These are phyloP conservation scores for Pogona vitticeps DNA, from an alignment of 2,113 vertebrate species.

Conservation along the genomic window DNA sequence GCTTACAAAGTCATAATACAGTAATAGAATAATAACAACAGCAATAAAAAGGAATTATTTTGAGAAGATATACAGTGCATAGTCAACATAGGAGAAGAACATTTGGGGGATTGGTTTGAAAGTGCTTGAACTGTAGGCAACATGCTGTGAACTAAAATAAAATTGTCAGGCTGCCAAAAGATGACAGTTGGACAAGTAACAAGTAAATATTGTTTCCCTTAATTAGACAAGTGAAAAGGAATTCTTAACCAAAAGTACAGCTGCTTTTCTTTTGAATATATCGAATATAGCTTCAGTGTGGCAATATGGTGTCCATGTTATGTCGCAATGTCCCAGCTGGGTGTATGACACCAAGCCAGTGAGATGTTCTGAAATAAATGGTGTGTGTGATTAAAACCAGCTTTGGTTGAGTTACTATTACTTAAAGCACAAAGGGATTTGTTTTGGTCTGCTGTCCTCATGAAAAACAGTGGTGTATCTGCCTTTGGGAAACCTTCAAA, in stretches of 20 bases:
- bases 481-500: slow-evolving; percentile 43
- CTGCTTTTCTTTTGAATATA: not conserved
- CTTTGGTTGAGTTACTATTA: not conserved
- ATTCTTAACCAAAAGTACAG: not conserved
- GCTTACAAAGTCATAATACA: no score
- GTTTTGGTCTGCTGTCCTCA: not conserved
- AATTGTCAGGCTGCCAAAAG: not conserved
- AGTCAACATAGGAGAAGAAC: not conserved
- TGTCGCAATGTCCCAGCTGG: slow-evolving; percentile 7
- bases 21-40: no score
- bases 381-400: not conserved
- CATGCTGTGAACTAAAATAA: not conserved
- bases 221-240: not conserved
- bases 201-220: slow-evolving; percentile 3
- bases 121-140: not conserved
- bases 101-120: not conserved
- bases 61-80: not conserved
- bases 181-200: not conserved
- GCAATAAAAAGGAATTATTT: no score
- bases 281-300: not conserved
- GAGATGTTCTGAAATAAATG: slow-evolving; percentile 25
- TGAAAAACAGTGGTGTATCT: slow-evolving; percentile 12
- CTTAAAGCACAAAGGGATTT: not conserved
- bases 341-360: not conserved
- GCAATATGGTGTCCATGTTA: not conserved